Evolutionary conservation across 2,797 vertebrate species (phyloP), one percentile per base, ranked within the genome.

Genomic region (Sternarchorhynchus goeldii): DNA sequence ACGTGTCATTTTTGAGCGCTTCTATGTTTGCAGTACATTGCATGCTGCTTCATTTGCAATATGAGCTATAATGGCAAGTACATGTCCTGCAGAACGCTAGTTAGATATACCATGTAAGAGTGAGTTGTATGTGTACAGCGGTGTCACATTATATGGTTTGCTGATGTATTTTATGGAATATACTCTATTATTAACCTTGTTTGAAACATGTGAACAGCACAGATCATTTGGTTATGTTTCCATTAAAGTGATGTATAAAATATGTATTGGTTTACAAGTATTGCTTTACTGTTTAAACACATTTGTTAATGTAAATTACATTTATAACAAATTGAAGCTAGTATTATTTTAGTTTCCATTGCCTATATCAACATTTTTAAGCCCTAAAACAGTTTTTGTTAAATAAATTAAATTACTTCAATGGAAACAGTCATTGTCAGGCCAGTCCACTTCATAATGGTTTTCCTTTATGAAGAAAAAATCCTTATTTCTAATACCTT

Each of bases 161-260:
- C 3, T 63, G 64, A 45, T 76, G 77, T 57, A 60, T 67, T 63
- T 10, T 71, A 8, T 64, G 70, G 3, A 68, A 45, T 71, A 75
- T 80, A 60, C 31, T 82, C 29, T 72, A 65, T 63, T 25, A 55
- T 14, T 66, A 50, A 32, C 56, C 75, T 76, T 81, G 68, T 85
- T 82, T 82, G 77, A 56, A 85, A 82, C 77, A 65, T 82, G 75
- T 57, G 59, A 8, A 77, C 18, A 34, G 73, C 66, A 62, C 29
- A 41, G 41, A 34, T 63, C 18, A 32, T 53, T 29, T 17, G 50
- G 36, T 58, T 10, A 50, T 14, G 12, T 50, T 50, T 50, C 45
- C 45, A 50, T 50, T 50, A 10, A 50, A 36, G 10, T 14, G 12
- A 12, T 50, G 7, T 45, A 45, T 45, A 8, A 7, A 50, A 50